Evolutionary conservation across 2,888 invertebrate genomes (phyloP).

Genomic region (Miltochrista miniata): DNA sequence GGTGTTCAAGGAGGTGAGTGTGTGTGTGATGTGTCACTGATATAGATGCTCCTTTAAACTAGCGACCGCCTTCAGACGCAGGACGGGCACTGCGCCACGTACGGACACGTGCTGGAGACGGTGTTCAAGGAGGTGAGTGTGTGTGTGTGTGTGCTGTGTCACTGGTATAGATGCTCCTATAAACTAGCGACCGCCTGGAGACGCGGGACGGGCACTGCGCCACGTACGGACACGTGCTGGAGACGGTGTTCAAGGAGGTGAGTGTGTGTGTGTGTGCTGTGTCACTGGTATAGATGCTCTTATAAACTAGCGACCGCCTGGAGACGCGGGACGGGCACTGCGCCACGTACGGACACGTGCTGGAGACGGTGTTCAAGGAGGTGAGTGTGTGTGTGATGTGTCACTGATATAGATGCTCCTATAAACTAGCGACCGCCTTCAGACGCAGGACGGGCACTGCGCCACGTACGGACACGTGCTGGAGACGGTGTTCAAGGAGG

Average conservation of each 20-base stretch:
- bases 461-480: neutral
- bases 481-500: neutral
- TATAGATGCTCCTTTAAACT: no score
- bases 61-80: neutral
- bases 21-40: neutral
- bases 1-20: neutral
- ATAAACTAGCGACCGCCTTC: neutral
- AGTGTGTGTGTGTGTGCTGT: neutral
- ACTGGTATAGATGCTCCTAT: no score
- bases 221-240: neutral
- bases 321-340: neutral
- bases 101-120: neutral
- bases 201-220: neutral
- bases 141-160: neutral
- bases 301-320: neutral
- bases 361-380: neutral
- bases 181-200: neutral
- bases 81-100: neutral
- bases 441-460: neutral
- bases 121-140: neutral
- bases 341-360: neutral
- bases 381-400: neutral
- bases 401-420: neutral
- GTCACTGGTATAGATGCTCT: neutral
- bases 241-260: neutral